Percentiles rank a stretch among this genome's conserved stretches.
Evolutionary conservation across 2,113 vertebrate genomes (phyloP).

Genomic region (Micronisus gabar): DNA sequence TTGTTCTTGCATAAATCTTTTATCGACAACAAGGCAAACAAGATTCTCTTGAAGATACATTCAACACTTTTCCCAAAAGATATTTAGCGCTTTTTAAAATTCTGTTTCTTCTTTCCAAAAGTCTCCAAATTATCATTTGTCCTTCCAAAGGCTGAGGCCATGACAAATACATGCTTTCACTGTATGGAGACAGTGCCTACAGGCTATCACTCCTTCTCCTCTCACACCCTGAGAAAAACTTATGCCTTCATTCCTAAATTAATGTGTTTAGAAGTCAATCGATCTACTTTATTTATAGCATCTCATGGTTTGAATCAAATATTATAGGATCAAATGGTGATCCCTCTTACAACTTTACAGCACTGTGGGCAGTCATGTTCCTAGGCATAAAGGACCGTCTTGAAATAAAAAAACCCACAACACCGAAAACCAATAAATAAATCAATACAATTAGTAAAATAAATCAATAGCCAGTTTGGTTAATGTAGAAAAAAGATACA

Average conservation of each 20-base stretch:
- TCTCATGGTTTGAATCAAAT: not conserved
- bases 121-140: not conserved
- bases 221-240: not conserved
- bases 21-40: not conserved
- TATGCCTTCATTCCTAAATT: not conserved
- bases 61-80: not conserved
- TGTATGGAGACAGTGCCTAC: not conserved
- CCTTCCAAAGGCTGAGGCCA: not conserved
- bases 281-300: not conserved
- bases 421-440: not conserved
- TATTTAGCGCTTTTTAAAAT: not conserved
- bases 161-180: not conserved
- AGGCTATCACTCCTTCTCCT: not conserved
- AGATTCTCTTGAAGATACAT: not conserved
- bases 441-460: not conserved
- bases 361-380: not conserved
- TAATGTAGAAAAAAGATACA: not conserved
- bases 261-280: not conserved
- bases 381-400: not conserved
- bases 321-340: not conserved
- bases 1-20: not conserved
- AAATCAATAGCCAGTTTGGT: not conserved
- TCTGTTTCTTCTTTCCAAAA: not conserved
- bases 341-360: not conserved
- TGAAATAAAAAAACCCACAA: not conserved